Evolutionary conservation across 2,797 vertebrate species (phyloP).

Genomic region (Acipenser transmontanus): DNA sequence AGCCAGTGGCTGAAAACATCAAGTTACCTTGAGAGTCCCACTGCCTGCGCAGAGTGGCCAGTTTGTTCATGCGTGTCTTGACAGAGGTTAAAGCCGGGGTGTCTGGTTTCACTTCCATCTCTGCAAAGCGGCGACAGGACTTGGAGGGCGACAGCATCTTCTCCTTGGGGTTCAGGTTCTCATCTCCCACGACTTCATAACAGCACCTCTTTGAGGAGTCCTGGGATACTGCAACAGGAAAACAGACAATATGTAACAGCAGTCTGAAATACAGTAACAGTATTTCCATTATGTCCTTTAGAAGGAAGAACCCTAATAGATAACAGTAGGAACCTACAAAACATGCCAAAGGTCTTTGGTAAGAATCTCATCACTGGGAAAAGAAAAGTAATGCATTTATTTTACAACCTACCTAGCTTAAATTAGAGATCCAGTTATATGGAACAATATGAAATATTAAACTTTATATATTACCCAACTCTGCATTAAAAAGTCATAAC

Average conservation of each 20-base stretch:
- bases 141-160: conserved; percentile 24
- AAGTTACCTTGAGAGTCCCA: neutral
- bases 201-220: conserved; percentile 52
- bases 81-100: conserved; percentile 45
- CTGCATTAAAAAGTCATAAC: no score
- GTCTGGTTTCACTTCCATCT: conserved; percentile 47
- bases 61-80: neutral
- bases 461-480: no score
- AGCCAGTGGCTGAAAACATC: neutral
- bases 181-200: conserved; percentile 41
- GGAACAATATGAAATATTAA: no score
- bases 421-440: no score
- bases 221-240: conserved; percentile 31
- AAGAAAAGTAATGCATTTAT: no score
- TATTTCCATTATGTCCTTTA: no score
- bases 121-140: conserved; percentile 19
- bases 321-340: neutral
- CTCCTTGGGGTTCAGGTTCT: conserved; percentile 43
- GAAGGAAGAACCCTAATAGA: no score
- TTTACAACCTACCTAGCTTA: no score
- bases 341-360: neutral
- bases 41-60: neutral
- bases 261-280: neutral
- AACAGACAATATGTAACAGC: neutral
- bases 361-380: conserved; percentile 19